Conservation (phyloP, 2,113 vertebrate genomes). For the Atrichornis clamosus region DNA sequence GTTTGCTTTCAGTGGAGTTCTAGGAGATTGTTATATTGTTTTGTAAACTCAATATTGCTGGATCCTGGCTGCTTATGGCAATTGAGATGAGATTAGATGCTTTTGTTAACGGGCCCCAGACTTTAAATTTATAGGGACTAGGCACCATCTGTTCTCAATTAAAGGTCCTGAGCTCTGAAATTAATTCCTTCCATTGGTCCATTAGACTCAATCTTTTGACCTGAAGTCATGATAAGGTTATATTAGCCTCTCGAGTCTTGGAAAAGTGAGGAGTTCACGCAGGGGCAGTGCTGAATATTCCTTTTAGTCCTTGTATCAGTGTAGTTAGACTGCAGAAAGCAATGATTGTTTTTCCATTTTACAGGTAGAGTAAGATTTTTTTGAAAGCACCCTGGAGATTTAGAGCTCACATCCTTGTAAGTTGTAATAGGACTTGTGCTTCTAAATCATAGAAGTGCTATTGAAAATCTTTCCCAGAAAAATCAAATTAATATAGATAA, state of each 20-base stretch:
- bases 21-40: constrained; percentile 35
- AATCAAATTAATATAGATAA: not conserved
- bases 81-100: constrained; percentile 59
- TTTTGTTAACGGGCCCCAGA: constrained; percentile 56
- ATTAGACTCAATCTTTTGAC: constrained; percentile 59
- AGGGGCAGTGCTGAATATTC: constrained; percentile 27
- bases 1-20: constrained; percentile 38
- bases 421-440: not conserved
- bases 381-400: not conserved
- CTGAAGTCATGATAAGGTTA: constrained; percentile 41
- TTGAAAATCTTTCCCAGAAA: not conserved
- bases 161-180: constrained; percentile 55
- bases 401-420: not conserved
- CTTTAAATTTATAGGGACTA: constrained; percentile 48
- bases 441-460: not conserved
- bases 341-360: constrained; percentile 26
- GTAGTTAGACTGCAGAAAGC: not conserved
- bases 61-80: constrained; percentile 47
- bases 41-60: constrained; percentile 52
- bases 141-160: constrained; percentile 64
- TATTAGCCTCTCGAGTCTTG: constrained; percentile 9
- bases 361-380: not conserved
- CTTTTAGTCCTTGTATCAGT: not conserved
- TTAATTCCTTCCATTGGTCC: constrained; percentile 60
- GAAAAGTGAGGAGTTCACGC: not conserved